These are phyloP conservation scores for Dione juno DNA, from an alignment of 2,888 invertebrate genomes.

Conservation along the genomic window DNA sequence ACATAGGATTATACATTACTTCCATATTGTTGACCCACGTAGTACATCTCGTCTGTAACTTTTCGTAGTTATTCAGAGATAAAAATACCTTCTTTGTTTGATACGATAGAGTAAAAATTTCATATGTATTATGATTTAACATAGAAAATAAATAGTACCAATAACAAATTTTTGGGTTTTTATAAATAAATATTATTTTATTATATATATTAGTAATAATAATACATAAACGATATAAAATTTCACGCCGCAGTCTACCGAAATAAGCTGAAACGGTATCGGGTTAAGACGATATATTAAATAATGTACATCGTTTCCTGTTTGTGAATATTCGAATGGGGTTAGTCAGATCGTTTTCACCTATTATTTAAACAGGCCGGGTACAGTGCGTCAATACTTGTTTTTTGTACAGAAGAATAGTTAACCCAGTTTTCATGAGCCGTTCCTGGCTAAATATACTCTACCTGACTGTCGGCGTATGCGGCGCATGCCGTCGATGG, in stretches of 20 bases:
- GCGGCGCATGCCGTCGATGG: constrained; percentile 51
- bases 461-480: constrained; percentile 70
- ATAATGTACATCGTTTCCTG: constrained; percentile 59
- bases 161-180: neutral
- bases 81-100: neutral
- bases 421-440: constrained; percentile 73
- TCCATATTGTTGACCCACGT: neutral
- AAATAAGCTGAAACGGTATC: constrained; percentile 30
- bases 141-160: too few species aligned
- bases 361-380: constrained; percentile 49
- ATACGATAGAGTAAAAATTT: neutral
- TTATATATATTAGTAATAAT: neutral
- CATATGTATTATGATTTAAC: neutral
- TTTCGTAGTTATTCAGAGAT: neutral
- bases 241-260: neutral
- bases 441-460: constrained; percentile 60
- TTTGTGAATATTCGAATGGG: constrained; percentile 62
- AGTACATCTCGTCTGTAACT: too few species aligned
- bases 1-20: neutral
- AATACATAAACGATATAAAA: neutral
- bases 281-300: constrained; percentile 31
- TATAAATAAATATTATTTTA: neutral
- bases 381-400: constrained; percentile 68
- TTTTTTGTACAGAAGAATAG: constrained; percentile 75
- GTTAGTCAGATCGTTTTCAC: constrained; percentile 69